These are phyloP conservation scores for Lumbricus terrestris DNA, from an alignment of 2,888 invertebrate genomes.

Conservation along the genomic window DNA sequence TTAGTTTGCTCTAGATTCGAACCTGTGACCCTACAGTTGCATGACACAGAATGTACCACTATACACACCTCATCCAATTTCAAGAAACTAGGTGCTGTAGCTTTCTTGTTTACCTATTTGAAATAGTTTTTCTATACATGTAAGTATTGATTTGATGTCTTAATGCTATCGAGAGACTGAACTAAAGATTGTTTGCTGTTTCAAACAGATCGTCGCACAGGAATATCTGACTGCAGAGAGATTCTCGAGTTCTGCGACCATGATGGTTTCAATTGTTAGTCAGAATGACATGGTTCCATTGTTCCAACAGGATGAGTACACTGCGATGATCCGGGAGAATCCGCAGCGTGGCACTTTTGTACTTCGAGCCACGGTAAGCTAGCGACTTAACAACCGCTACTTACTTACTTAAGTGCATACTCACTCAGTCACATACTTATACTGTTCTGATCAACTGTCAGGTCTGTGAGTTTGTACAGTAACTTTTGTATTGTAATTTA, in stretches of 20 bases:
- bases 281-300: neutral
- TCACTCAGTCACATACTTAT: no score
- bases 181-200: neutral
- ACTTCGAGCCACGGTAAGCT: neutral
- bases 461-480: neutral
- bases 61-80: neutral
- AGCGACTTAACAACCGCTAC: neutral
- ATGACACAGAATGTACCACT: no score
- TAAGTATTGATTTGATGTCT: neutral
- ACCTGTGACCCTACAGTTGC: no score
- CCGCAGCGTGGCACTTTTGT: neutral
- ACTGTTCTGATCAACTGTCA: no score
- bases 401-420: neutral
- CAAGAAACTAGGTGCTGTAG: neutral
- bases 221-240: constrained; percentile 6
- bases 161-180: neutral
- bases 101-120: neutral
- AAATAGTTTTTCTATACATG: neutral
- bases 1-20: no score
- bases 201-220: neutral
- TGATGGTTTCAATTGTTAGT: neutral
- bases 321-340: neutral
- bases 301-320: neutral
- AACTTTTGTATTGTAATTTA: neutral
- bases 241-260: neutral